Evolutionary conservation across 2,797 vertebrate species (phyloP).

Genomic region (Rhinophrynus dorsalis): DNA sequence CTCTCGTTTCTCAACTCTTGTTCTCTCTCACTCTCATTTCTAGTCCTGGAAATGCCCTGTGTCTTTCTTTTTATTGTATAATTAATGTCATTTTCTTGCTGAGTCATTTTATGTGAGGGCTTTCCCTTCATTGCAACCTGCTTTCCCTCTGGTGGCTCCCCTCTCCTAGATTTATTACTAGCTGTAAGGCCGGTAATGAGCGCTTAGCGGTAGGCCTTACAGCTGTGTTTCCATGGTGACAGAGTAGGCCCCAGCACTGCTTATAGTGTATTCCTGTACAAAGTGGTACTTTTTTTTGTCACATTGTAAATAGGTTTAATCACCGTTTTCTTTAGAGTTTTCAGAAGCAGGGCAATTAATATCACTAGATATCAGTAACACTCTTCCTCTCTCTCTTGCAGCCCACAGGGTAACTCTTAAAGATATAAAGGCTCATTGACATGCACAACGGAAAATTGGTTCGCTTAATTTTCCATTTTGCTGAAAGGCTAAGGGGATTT

Average conservation of each 20-base stretch:
- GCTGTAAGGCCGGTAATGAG: slow-evolving; percentile 63
- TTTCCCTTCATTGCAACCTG: slow-evolving; percentile 39
- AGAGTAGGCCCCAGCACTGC: slow-evolving; percentile 57
- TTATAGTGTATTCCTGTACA: background rate
- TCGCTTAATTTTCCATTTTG: no score
- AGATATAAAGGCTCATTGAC: background rate
- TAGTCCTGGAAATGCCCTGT: slow-evolving; percentile 28
- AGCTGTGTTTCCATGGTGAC: slow-evolving; percentile 82
- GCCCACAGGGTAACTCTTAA: background rate
- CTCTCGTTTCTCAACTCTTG: background rate
- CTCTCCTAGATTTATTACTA: slow-evolving; percentile 43
- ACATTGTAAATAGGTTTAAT: slow-evolving; percentile 56
- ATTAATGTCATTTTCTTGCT: slow-evolving; percentile 44
- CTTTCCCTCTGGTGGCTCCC: slow-evolving; percentile 24
- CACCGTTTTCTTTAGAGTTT: slow-evolving; percentile 55
- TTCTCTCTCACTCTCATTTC: background rate
- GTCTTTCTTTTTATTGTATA: slow-evolving; percentile 41
- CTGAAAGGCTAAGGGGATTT: no score
- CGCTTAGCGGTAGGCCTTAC: slow-evolving; percentile 68
- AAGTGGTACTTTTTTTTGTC: slow-evolving; percentile 47
- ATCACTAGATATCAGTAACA: background rate
- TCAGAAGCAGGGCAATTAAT: slow-evolving; percentile 53
- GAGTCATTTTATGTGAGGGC: slow-evolving; percentile 40
- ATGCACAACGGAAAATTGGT: no score
- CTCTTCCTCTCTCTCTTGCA: background rate